phyloP scores from a whole-genome alignment of 2,888 invertebrate genomes.

The Heliconius cydno region DNA sequence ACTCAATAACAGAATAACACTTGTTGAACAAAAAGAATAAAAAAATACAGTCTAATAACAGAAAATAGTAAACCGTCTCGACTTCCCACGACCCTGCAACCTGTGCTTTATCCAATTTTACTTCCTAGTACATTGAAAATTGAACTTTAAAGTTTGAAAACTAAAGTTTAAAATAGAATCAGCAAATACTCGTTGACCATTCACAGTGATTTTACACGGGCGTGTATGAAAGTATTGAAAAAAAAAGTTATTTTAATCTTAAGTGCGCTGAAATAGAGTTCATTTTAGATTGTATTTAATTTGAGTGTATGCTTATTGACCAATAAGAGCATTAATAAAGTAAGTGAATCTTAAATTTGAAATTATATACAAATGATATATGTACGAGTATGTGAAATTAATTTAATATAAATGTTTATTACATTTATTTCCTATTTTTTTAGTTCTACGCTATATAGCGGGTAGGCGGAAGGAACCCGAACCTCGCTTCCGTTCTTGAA shows the following conservation, averaged over 20 bases:
- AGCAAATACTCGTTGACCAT: constrained; percentile 62
- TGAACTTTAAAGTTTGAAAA: constrained; percentile 51
- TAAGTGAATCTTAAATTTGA: constrained; percentile 55
- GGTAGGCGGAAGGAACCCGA: too few species aligned
- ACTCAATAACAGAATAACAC: constrained; percentile 9
- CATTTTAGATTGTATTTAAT: constrained; percentile 50
- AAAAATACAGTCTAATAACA: constrained; percentile 1
- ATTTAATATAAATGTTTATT: neutral
- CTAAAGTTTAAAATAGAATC: constrained; percentile 55
- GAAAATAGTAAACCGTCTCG: constrained; percentile 68
- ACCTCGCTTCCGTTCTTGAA: neutral
- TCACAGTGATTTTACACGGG: constrained; percentile 71
- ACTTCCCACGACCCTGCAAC: constrained; percentile 80
- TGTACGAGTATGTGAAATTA: constrained; percentile 3
- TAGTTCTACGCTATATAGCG: neutral
- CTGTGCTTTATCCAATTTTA: constrained; percentile 77
- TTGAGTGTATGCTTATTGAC: constrained; percentile 71
- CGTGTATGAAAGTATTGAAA: constrained; percentile 63
- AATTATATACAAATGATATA: constrained; percentile 17
- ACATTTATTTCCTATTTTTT: neutral
- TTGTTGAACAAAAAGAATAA: neutral
- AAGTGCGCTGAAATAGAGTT: constrained; percentile 51
- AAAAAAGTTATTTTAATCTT: constrained; percentile 45
- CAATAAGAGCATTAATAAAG: constrained; percentile 71
- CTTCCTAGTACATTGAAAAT: constrained; percentile 72